Evolutionary conservation across 2,113 vertebrate genomes (phyloP).

Genomic region (Periophthalmodon schlosseri): DNA sequence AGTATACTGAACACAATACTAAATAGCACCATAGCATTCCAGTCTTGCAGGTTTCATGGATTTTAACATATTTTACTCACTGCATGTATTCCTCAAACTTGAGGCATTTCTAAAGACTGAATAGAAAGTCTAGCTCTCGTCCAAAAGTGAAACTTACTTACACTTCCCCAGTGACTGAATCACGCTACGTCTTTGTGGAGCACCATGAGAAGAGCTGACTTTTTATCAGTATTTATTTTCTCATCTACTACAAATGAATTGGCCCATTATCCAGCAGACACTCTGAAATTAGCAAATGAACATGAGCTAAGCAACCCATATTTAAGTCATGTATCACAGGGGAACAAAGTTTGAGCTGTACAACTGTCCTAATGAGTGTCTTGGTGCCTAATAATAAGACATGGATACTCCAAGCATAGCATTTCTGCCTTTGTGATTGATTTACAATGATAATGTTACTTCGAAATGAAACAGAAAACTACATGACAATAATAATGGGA

Average conservation of each 20-base stretch:
- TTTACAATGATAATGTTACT: not conserved
- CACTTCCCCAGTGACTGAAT: not conserved
- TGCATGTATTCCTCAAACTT: not conserved
- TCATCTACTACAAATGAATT: not conserved
- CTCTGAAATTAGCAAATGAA: not conserved
- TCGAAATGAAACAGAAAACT: conserved; percentile 15
- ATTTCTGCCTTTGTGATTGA: not conserved
- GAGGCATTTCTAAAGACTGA: not conserved
- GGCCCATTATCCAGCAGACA: not conserved
- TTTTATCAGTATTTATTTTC: not conserved
- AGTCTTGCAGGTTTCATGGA: too few relatives aligned
- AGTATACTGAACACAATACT: too few relatives aligned
- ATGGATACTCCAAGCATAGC: not conserved
- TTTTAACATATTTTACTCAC: not conserved
- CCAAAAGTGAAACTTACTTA: not conserved
- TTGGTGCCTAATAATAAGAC: not conserved
- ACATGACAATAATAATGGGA: conserved; percentile 33
- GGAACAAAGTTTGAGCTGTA: not conserved
- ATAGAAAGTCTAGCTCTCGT: not conserved
- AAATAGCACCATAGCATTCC: too few relatives aligned
- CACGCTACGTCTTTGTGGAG: not conserved
- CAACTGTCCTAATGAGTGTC: not conserved
- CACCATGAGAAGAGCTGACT: not conserved
- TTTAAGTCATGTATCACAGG: not conserved
- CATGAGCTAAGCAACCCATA: not conserved